Percentiles rank a stretch among this genome's conserved stretches.
Evolutionary conservation across 2,113 vertebrate species (phyloP).

Genomic region (Pundamilia nyererei): DNA sequence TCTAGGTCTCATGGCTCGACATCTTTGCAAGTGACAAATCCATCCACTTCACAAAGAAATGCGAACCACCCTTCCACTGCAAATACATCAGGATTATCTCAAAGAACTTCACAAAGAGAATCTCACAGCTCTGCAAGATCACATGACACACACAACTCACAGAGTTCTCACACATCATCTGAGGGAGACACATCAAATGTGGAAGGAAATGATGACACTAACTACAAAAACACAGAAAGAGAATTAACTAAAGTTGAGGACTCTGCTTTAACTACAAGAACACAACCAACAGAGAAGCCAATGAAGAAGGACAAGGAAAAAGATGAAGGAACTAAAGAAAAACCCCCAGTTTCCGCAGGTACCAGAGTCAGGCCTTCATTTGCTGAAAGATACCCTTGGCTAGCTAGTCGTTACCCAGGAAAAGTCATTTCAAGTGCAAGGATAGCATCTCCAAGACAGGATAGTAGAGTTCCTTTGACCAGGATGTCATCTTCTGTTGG

Average conservation of each 20-base stretch:
- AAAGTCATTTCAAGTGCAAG: constrained; percentile 11
- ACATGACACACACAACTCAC: constrained; percentile 2
- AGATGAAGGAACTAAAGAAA: constrained; percentile 4
- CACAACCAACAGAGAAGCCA: neutral
- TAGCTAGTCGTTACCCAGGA: constrained; percentile 34
- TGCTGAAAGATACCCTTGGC: constrained; percentile 45
- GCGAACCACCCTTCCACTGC: neutral
- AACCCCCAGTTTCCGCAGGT: neutral
- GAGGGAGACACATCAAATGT: constrained; percentile 7
- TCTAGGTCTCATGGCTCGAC: constrained; percentile 8
- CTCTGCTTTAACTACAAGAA: constrained; percentile 13
- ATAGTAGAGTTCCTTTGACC: constrained; percentile 38
- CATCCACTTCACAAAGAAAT: neutral
- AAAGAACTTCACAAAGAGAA: neutral
- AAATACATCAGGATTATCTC: neutral
- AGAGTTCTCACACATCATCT: constrained; percentile 2
- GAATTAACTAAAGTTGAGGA: constrained; percentile 33
- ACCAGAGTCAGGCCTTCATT: constrained; percentile 39
- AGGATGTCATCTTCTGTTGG: constrained; percentile 60
- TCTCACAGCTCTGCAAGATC: neutral
- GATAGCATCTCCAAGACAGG: constrained; percentile 24
- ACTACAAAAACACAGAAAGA: constrained; percentile 3
- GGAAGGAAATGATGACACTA: neutral
- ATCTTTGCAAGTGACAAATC: neutral
- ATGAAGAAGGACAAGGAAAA: neutral